Conservation (phyloP, 2,797 vertebrate species). For the Hoplostethus mediterraneus region DNA sequence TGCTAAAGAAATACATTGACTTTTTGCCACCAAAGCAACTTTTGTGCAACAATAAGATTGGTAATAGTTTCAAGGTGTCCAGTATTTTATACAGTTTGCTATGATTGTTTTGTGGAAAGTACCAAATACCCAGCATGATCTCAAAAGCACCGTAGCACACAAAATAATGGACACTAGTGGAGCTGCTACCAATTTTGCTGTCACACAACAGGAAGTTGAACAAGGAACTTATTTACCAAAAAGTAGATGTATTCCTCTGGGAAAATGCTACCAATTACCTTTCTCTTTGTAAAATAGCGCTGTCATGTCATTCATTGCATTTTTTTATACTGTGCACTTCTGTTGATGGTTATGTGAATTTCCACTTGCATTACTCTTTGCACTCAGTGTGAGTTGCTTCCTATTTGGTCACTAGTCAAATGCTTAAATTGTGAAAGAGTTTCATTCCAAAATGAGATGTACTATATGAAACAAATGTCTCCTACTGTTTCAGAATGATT, state of each 20-base stretch:
- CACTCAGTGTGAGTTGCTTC: background rate
- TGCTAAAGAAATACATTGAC: slow-evolving; percentile 50
- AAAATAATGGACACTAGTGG: background rate
- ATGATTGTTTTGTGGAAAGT: background rate
- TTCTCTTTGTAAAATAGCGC: background rate
- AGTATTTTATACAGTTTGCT: background rate
- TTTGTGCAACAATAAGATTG: slow-evolving; percentile 22
- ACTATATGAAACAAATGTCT: no score
- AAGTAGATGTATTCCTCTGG: slow-evolving; percentile 56
- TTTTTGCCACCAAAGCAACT: slow-evolving; percentile 28
- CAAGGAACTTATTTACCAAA: slow-evolving; percentile 44
- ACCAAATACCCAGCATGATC: background rate
- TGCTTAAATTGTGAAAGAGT: background rate
- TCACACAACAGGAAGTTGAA: slow-evolving; percentile 34
- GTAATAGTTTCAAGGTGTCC: background rate
- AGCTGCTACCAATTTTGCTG: slow-evolving; percentile 4
- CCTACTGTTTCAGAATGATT: no score
- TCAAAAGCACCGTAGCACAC: background rate
- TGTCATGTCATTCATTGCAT: background rate
- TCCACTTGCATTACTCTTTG: slow-evolving; percentile 1
- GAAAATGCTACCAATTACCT: slow-evolving; percentile 7
- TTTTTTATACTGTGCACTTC: background rate
- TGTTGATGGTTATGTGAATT: background rate
- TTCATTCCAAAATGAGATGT: background rate
- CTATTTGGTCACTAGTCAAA: background rate